These are phyloP conservation scores for Cerastoderma edule DNA, from an alignment of 2,888 invertebrate species.

Conservation along the genomic window DNA sequence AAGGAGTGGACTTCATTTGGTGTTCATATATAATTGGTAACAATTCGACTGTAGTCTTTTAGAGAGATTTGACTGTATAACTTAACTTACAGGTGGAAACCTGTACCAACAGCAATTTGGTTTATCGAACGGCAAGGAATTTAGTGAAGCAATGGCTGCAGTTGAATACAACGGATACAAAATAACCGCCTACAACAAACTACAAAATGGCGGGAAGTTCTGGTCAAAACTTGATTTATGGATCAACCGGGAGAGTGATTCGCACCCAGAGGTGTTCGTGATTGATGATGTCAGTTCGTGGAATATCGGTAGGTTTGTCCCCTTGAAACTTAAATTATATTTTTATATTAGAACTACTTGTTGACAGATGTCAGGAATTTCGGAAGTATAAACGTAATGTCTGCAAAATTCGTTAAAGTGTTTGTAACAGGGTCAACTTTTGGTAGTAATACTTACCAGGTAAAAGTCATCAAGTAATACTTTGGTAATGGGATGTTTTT, in stretches of 20 bases:
- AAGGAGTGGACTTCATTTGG: neutral
- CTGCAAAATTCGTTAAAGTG: neutral
- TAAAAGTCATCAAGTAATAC: neutral
- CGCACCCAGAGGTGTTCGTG: conserved; percentile 25
- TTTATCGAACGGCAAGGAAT: conserved; percentile 2
- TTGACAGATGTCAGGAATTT: neutral
- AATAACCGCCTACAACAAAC: conserved; percentile 24
- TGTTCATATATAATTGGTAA: neutral
- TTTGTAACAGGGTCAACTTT: neutral
- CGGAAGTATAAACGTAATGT: neutral
- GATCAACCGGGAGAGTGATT: neutral
- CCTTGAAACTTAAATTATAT: neutral
- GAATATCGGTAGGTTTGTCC: conserved; percentile 27
- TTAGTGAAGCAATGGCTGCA: conserved; percentile 18
- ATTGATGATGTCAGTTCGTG: conserved; percentile 33
- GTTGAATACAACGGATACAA: conserved; percentile 22
- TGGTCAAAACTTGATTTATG: conserved; percentile 23
- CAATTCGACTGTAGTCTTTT: neutral
- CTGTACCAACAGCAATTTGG: neutral
- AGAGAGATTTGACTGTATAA: neutral
- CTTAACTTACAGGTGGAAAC: neutral
- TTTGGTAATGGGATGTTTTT: neutral
- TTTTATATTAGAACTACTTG: neutral
- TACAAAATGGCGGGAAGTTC: neutral
- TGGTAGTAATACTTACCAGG: neutral